Evolutionary conservation across 2,113 vertebrate genomes (phyloP).

Genomic region (Panthera tigris): DNA sequence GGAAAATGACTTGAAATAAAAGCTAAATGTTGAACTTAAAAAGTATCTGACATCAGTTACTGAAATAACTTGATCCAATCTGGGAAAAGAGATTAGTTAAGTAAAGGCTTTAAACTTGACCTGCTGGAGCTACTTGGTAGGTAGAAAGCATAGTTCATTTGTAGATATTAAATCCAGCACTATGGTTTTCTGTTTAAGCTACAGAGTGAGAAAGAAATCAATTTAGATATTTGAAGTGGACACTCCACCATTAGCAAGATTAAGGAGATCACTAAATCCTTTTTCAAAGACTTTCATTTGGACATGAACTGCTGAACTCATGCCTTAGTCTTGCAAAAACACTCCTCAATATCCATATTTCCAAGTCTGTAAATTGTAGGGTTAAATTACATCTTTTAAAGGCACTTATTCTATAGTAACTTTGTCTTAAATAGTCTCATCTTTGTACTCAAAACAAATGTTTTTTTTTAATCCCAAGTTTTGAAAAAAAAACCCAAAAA

Average conservation of each 20-base stretch:
- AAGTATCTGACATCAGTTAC: background rate
- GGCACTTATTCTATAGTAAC: background rate
- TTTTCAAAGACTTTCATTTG: conserved; percentile 21
- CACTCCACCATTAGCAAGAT: background rate
- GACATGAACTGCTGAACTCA: conserved; percentile 15
- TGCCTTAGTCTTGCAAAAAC: background rate
- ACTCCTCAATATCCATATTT: background rate
- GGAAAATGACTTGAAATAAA: background rate
- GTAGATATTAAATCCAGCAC: background rate
- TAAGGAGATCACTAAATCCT: background rate
- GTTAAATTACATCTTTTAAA: background rate
- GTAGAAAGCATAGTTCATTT: background rate
- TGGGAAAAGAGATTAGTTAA: background rate
- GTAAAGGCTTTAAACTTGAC: background rate
- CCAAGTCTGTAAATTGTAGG: background rate
- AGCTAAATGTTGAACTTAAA: background rate
- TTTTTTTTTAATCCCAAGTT: background rate
- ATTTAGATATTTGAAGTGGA: background rate
- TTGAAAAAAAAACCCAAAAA: background rate
- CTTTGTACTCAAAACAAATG: background rate
- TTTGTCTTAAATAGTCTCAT: background rate
- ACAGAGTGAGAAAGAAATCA: background rate
- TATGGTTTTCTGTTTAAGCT: background rate
- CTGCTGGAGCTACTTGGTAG: background rate
- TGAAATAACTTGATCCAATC: background rate